Conservation (phyloP, 2,113 vertebrate genomes). For the Eupsittula cactorum region DNA sequence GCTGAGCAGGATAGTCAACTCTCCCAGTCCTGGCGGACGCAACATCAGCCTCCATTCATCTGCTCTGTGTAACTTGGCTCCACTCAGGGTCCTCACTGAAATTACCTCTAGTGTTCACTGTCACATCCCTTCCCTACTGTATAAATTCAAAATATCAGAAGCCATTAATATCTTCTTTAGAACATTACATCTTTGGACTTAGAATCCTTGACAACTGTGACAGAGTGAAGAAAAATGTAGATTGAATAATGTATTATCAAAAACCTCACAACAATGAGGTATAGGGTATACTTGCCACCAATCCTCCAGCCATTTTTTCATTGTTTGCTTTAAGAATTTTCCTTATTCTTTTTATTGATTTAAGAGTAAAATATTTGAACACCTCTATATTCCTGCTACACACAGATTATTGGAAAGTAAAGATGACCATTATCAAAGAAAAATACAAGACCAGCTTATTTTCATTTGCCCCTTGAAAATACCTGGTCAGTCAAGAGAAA, state of each 20-base stretch:
- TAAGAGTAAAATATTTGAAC: neutral
- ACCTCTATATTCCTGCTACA: neutral
- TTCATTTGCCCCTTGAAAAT: neutral
- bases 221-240: neutral
- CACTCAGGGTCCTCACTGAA: neutral
- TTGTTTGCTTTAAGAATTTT: neutral
- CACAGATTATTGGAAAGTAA: neutral
- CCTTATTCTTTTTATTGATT: neutral
- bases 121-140: neutral
- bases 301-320: neutral
- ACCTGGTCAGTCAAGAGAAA: neutral
- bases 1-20: neutral
- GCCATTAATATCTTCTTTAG: neutral
- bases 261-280: neutral
- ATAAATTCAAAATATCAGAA: neutral
- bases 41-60: neutral
- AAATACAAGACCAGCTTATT: neutral
- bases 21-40: accelerated
- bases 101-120: neutral
- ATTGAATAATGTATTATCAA: neutral
- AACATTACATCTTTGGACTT: neutral
- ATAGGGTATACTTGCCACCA: neutral
- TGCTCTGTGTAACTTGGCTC: neutral
- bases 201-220: neutral
- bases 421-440: neutral